Evolutionary conservation across 2,113 vertebrate genomes (phyloP), one percentile per base, ranked within the genome.

Genomic region (Crotalus tigris): DNA sequence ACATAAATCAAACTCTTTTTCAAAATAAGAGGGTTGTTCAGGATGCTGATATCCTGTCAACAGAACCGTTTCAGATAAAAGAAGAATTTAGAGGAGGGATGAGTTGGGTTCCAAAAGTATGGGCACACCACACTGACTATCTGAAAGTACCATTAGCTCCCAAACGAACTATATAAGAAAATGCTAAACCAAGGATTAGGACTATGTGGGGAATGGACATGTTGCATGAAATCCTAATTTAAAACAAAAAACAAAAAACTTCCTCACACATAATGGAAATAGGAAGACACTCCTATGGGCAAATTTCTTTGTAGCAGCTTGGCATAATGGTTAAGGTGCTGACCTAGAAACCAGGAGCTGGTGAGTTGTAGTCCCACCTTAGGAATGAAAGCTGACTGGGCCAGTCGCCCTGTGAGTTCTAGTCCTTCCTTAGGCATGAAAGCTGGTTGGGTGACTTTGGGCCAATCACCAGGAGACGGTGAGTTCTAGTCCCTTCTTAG

Each of bases 1-100:
- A 94, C 91, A 95, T 88, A 96, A 96, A 95, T 95, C 90, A 92
- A n/a, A 12, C 61, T 44, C 88, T 85, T 24, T 92, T 92, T 87
- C 91, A 17, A 93, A 95, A 93, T 9, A 89, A 95, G 90, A 89
- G 91, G 93, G 93, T 93, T 81, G 49, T 92, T 86, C 39, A 57
- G 89, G 89, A 69, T n/a, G 92, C 87, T 55, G 92, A 87, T 44
- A 51, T 90, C 17, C 17, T 91, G 75, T 91, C 90, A 94, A 94
- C 95, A 96, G 54, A 39, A 96, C 33, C 75, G 0, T 81, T 81
- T 81, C 75, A 23, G 69, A 81, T 39, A 33, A 39, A 81, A 81
- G 17, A 17, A 17, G 75, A 81, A 81, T 75, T 61, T 61, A 26
- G 26, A 10, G 64, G 64, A 17, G 13, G 64, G 64, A 33, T 9